Evolutionary conservation across 2,113 vertebrate species (phyloP).

Genomic region (Tragelaphus strepsiceros): DNA sequence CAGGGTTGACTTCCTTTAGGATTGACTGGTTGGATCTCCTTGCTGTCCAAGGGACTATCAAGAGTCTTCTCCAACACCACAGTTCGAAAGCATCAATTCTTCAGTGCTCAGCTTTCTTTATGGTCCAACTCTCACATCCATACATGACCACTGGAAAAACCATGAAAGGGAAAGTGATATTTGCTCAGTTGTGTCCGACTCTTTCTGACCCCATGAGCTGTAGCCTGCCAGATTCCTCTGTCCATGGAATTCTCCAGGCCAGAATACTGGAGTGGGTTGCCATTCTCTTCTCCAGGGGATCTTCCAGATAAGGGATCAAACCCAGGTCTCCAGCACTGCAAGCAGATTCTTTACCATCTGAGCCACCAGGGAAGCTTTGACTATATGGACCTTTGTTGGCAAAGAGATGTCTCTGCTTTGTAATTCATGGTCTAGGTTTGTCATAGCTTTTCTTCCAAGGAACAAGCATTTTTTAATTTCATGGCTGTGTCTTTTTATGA

Average conservation of each 20-base stretch:
- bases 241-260: background rate
- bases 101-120: background rate
- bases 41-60: background rate
- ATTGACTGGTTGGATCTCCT: background rate
- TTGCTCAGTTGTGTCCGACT: background rate
- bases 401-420: background rate
- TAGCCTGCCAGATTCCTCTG: background rate
- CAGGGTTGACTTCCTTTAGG: background rate
- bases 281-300: background rate
- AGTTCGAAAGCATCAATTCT: accelerated
- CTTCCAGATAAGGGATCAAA: background rate
- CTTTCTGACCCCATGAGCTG: background rate
- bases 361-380: background rate
- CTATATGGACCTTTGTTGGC: background rate
- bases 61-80: background rate
- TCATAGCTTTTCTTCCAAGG: background rate
- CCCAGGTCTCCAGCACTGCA: background rate
- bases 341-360: background rate
- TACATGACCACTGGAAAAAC: background rate
- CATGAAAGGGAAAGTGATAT: background rate
- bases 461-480: background rate
- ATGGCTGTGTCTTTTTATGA: background rate
- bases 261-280: background rate
- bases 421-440: background rate
- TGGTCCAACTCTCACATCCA: background rate